A percentile compares a stretch with the other conserved stretches of the same genome.
Conservation (phyloP, 1,140 invertebrate genomes). For the Dendrolimus punctatus region DNA sequence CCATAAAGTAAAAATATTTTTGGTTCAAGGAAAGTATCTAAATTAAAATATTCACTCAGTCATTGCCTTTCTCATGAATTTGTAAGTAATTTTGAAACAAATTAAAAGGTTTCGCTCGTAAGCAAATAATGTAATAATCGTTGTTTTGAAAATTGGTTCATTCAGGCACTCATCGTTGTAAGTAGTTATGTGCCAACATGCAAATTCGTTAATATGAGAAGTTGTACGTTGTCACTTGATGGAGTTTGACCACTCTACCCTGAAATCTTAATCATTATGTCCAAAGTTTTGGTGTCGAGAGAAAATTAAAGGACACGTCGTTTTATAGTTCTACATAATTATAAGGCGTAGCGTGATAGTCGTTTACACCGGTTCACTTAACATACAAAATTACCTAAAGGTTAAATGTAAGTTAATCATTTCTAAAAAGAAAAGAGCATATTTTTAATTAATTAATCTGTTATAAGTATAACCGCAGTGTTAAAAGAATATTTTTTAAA, state of each 20-base stretch:
- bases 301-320: background rate
- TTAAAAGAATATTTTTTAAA: too few relatives aligned
- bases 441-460: too few relatives aligned
- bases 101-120: constrained; percentile 7
- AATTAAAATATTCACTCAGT: too few relatives aligned
- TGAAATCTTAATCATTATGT: constrained; percentile 3
- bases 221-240: constrained; percentile 11
- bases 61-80: background rate
- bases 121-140: background rate
- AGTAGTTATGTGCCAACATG: constrained; percentile 20
- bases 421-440: too few relatives aligned
- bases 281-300: background rate
- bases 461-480: too few relatives aligned
- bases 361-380: too few relatives aligned
- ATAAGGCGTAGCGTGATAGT: too few relatives aligned
- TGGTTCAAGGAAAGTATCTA: too few relatives aligned
- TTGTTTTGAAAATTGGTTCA: background rate
- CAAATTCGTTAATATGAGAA: constrained; percentile 18
- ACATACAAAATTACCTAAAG: too few relatives aligned
- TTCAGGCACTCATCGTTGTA: constrained; percentile 1
- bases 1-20: too few relatives aligned
- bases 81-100: constrained; percentile 8
- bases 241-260: constrained; percentile 11
- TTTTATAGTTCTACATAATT: background rate
- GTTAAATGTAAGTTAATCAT: too few relatives aligned